Base-by-base conservation (phyloP, 2,888 invertebrate genomes). In the Ornithoptera priamus region DNA sequence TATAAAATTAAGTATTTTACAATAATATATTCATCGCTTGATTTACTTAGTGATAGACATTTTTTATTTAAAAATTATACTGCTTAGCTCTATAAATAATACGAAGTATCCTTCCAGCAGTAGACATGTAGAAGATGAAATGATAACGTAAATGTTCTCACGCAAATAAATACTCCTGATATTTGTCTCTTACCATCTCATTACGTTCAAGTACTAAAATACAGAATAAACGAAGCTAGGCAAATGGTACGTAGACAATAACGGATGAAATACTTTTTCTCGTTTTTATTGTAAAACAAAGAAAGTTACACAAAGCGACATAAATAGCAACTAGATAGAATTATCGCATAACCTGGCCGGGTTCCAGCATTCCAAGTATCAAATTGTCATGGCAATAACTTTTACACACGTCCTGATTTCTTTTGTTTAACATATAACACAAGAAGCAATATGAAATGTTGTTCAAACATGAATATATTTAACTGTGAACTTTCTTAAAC, bases 331-430 rank as follows among this genome's bases (percentile, higher is more conserved):
- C 67, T 57, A 70, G 70, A 70, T 70, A 59, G 67, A 70, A 70
- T 70, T 66, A 70, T 70, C 66, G 62, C 70, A 70, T 62, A 70
- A 70, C 67, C 70, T 70, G 70, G 70, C 67, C 64, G 20, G 60
- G 70, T 64, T 70, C 70, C 70, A 70, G 67, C 56, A 56, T 70
- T 62, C 70, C 70, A 70, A 70, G 70, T 70, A 70, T 67, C 67
- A 70, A 70, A 70, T 70, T 70, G 70, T 70, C 67, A 67, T 71
- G 61, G 70, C 67, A 71, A 71, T 71, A 71, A 71, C 67, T 71
- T 70, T 67, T 67, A 63, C 64, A 71, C 67, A 71, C 67, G 70
- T 65, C 57, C 67, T 67, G 70, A 65, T 71, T 70, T 67, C 70
- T 71, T 71, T 71, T 70, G 70, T 70, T 67, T 65, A 64, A 67